Evolutionary conservation across 2,113 vertebrate species (phyloP), one percentile per base, ranked within the genome.

Genomic region (Sinosuthora webbiana): DNA sequence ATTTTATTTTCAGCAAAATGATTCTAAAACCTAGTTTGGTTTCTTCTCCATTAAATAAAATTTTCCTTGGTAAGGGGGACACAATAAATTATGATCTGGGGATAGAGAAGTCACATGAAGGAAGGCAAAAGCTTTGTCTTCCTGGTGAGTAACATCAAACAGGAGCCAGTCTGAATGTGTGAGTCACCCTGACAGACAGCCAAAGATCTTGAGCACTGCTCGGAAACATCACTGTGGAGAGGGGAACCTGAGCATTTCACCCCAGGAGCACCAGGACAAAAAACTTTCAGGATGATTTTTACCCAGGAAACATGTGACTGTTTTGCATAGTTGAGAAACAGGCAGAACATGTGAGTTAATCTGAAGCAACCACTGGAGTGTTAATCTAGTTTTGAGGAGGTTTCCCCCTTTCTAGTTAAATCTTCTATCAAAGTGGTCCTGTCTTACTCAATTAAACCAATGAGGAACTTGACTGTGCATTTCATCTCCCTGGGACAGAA

Each of bases 381-480:
- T 80, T 23, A 14, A 60, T 83, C 65, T 50, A 10, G 57, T 41
- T 57, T 91, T 27, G 75, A 50, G 62, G 33, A 27, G 7, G 1
- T 14, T 23, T 8, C 10, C 4, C 19, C n/a, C 35, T 73, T 86
- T 87, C 96, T 41, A 52, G 78, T 92, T 81, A 95, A 87, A 86
- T 93, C 74, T 96, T 96, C 95, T 75, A 83, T 96, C 94, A 57
- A 74, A 92, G 79, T 75, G 56, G 84, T 96, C 69, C 77, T 67
- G 83, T 91, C 90, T 97, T 83, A 95, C 78, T 95, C 87, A 94
- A 70, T 95, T 93, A 94, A 96, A 95, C 76, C 89, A 95, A 74
- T 82, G 92, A 96, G 94, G 91, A 93, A 86, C 94, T 83, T 89
- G 81, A 82, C 59, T 23, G 6, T 89, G 88, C 74, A 83, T 96